Percentiles rank a stretch among this genome's conserved stretches.
phyloP scores from a whole-genome alignment of 2,888 invertebrate genomes.

The Harpagoxenus sublaevis region DNA sequence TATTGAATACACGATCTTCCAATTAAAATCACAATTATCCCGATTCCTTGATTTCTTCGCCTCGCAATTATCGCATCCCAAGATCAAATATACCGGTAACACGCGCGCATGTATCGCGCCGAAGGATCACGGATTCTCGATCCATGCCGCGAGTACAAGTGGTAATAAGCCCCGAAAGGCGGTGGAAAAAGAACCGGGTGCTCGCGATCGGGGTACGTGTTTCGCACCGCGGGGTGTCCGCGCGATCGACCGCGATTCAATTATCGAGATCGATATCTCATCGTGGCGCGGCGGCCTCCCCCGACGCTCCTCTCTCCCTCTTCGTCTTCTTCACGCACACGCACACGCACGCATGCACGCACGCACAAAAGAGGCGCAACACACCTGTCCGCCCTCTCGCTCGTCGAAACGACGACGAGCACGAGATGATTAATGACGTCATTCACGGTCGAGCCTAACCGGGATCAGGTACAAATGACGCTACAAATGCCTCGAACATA shows the following conservation, averaged over 20 bases:
- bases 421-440: constrained; percentile 74
- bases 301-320: background rate
- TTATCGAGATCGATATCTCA: constrained; percentile 84
- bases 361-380: constrained; percentile 55
- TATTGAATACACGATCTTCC: constrained; percentile 4
- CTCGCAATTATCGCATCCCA: constrained; percentile 8
- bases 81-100: constrained; percentile 20
- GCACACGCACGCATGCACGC: constrained; percentile 24
- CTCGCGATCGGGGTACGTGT: constrained; percentile 59
- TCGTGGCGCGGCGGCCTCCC: constrained; percentile 40
- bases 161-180: constrained; percentile 48
- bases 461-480: constrained; percentile 67
- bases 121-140: constrained; percentile 17
- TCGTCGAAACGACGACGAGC: constrained; percentile 67
- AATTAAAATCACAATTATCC: constrained; percentile 38
- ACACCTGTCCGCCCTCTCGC: constrained; percentile 73
- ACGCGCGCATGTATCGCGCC: constrained; percentile 20
- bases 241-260: constrained; percentile 82
- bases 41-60: constrained; percentile 12
- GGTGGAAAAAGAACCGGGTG: constrained; percentile 43
- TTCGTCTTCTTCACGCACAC: background rate
- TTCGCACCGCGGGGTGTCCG: constrained; percentile 74
- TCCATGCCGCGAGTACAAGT: constrained; percentile 3
- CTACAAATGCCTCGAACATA: constrained; percentile 50
- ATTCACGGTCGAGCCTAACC: constrained; percentile 54